Conservation (phyloP, 2,797 vertebrate genomes). For the Eupleurogrammus muticus region DNA sequence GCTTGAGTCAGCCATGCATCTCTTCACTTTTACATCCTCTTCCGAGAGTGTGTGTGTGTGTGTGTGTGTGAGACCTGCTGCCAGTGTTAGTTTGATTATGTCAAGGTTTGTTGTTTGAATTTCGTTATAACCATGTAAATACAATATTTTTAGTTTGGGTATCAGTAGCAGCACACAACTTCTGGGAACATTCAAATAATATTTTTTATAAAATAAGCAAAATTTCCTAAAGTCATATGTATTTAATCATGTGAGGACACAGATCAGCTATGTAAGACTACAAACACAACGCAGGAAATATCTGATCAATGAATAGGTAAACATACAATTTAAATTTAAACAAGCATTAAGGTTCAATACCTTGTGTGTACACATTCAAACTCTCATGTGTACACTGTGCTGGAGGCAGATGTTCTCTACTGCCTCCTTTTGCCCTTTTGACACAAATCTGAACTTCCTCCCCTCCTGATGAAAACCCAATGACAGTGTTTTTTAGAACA, state of each 20-base stretch:
- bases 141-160: not conserved
- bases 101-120: conserved; percentile 1
- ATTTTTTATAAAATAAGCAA: not conserved
- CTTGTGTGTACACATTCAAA: not conserved
- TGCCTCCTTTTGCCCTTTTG: conserved; percentile 12
- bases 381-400: not conserved
- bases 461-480: conserved; percentile 14
- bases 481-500: conserved; percentile 47
- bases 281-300: no score
- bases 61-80: not conserved
- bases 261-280: not conserved
- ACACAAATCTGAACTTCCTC: conserved; percentile 26
- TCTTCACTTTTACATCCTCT: conserved; percentile 35
- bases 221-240: not conserved
- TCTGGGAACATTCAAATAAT: not conserved
- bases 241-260: not conserved
- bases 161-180: not conserved
- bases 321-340: not conserved
- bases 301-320: not conserved
- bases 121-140: not conserved
- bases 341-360: not conserved
- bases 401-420: conserved; percentile 7
- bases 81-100: not conserved
- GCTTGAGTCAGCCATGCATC: conserved; percentile 35
- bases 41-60: not conserved